Evolutionary conservation across 2,113 vertebrate genomes (phyloP), one percentile per base, ranked within the genome.

Genomic region (Channa maculata): DNA sequence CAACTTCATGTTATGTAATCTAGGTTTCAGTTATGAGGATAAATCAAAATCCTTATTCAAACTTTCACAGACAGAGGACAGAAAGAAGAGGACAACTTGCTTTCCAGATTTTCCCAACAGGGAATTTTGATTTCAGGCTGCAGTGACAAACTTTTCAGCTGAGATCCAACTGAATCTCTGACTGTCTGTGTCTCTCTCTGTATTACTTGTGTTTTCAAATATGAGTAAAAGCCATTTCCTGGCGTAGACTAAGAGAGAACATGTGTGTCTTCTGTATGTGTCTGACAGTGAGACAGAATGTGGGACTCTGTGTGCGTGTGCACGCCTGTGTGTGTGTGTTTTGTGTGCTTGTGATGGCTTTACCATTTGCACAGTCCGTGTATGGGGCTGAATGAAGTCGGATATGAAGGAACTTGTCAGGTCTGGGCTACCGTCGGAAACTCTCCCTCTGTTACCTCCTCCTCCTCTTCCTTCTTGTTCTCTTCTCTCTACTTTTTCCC

Each of bases 371-470:
- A 49, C 62, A 71, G 72, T 89, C 86, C 83, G 85, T 79, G 79
- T 55, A 71, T 71, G 82, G 82, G 81, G 73, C 86, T 87, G 86
- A 90, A 87, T 86, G 86, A 87, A 92, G 91, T 91, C 79, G 85
- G 90, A 91, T 87, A 82, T 90, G 89, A 90, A 70, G 84, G 74
- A 89, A 88, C 69, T 84, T 91, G 89, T 92, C 89, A 92, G 88
- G 81, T 87, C 79, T 77, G 75, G 79, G 89, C 91, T 92, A 92
- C 91, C 86, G 91, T 92, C 76, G 79, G 88, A 92, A 90, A 88
- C 81, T 60, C 85, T 86, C 71, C 71, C 71, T 62, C 77, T 73
- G 60, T 67, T 85, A 77, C 83, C 45, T 57, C 71, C 69, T 79
- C 78, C 77, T 78, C 61, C 45, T 53, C 55, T 34, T 67, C 55